These are phyloP conservation scores for Campoletis raptor DNA, from an alignment of 2,888 invertebrate species.

Conservation along the genomic window DNA sequence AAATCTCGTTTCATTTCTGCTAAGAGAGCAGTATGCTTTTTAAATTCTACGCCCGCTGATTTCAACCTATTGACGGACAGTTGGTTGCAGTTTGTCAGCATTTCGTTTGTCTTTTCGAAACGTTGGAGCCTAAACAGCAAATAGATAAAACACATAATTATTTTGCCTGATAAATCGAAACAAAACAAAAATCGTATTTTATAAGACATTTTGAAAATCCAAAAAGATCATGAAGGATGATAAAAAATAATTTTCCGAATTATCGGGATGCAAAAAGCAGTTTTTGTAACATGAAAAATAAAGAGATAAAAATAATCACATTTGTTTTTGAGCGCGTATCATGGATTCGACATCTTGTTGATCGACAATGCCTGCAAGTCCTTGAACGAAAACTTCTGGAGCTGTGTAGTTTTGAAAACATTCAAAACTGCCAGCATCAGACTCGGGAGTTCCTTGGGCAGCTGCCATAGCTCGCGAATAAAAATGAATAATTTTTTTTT, in stretches of 20 bases:
- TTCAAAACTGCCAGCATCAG: constrained; percentile 89
- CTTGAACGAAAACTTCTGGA: constrained; percentile 96
- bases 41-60: constrained; percentile 94
- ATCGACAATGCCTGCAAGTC: constrained; percentile 95
- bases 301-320: constrained; percentile 87
- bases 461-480: constrained; percentile 76
- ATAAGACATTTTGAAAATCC: neutral
- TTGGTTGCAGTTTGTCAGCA: constrained; percentile 98
- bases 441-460: constrained; percentile 85
- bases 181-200: neutral
- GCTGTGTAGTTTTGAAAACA: constrained; percentile 96
- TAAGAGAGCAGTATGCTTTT: constrained; percentile 94
- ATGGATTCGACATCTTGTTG: constrained; percentile 96
- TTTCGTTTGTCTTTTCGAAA: constrained; percentile 99
- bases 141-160: neutral
- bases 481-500: neutral
- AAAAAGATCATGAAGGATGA: no score
- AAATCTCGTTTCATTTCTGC: constrained; percentile 97
- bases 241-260: neutral
- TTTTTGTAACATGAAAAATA: neutral
- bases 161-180: neutral
- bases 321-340: constrained; percentile 96
- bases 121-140: constrained; percentile 91
- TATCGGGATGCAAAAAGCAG: no score
- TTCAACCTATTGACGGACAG: constrained; percentile 95